Evolutionary conservation across 2,797 vertebrate genomes (phyloP).

Genomic region (Podarcis lilfordi): DNA sequence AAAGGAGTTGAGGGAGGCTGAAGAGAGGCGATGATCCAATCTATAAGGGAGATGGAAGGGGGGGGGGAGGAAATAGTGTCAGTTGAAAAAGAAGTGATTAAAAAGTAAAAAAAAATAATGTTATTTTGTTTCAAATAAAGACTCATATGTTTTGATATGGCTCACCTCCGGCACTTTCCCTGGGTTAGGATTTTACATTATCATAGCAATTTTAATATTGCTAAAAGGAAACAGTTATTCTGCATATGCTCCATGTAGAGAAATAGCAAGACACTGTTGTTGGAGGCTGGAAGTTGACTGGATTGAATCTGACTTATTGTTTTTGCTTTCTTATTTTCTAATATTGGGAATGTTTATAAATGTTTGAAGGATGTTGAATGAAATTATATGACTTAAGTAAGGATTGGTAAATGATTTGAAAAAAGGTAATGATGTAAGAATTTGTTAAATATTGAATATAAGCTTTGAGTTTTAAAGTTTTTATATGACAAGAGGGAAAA

Average conservation of each 20-base stretch:
- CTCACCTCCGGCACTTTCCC: neutral
- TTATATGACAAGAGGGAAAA: too few species aligned
- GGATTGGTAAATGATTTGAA: too few species aligned
- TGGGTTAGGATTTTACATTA: neutral
- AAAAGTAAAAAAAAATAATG: neutral
- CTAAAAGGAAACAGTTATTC: neutral
- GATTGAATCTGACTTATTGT: too few species aligned
- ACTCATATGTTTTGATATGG: neutral
- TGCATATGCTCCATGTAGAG: neutral
- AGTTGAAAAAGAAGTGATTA: neutral
- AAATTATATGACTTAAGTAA: too few species aligned
- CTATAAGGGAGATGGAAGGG: neutral
- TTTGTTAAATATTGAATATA: too few species aligned
- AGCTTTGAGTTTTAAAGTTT: too few species aligned
- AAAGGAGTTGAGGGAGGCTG: neutral
- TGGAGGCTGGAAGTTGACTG: too few species aligned
- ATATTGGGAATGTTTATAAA: too few species aligned
- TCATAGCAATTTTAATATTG: neutral
- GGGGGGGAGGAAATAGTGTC: neutral
- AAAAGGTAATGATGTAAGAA: too few species aligned
- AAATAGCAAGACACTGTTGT: neutral
- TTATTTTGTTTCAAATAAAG: neutral
- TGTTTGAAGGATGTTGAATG: too few species aligned
- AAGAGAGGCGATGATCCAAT: neutral
- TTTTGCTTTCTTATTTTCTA: too few species aligned